Evolutionary conservation across 2,113 vertebrate species (phyloP), one percentile per base, ranked within the genome.

Genomic region (Pygathrix nemaeus): DNA sequence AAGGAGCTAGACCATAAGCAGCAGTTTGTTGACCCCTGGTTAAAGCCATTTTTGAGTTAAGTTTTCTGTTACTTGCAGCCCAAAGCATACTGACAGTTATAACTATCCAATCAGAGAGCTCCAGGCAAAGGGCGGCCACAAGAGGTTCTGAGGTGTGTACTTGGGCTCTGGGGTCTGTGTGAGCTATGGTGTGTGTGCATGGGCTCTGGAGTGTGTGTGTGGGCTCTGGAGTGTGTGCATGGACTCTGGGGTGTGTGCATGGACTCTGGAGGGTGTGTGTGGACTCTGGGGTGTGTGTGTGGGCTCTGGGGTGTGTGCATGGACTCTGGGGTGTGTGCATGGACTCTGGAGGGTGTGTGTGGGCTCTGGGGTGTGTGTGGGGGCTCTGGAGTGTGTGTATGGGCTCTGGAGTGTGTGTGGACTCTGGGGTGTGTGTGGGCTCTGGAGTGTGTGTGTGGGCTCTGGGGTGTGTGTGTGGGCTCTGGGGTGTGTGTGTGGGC

Each of bases 201-300:
- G 21, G 3, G 8, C 23, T 59, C 8, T 17, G 16, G 16, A 0
- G 57, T 59, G 57, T 59, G 57, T 59, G 57, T 8, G 0, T 9
- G 8, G 8, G 0, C 57, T 59, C 21, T 52, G 50, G 50, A 0
- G 20, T 57, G 55, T 57, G 52, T 55, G 55, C 1, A 0, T 20
- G 20, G 0, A 0, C 2, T 57, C 55, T 0, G 1, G 14, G 6
- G 57, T 3, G 8, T 59, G 55, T 57, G 8, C 18, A 20, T 7
- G 8, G 8, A 0, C 55, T 55, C 17, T 50, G 48, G 48, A 0
- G 55, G 21, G 55, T 57, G 20, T 21, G 55, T 2, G 6, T 20
- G 1, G 1, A 6, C 17, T 55, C 55, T 57, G 55, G 7, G 8
- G 21, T n/a, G n/a, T 23, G 21, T 59, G 21, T 57, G 55, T 6